phyloP scores from a whole-genome alignment of 1,140 invertebrate species.

The Galendromus occidentalis region DNA sequence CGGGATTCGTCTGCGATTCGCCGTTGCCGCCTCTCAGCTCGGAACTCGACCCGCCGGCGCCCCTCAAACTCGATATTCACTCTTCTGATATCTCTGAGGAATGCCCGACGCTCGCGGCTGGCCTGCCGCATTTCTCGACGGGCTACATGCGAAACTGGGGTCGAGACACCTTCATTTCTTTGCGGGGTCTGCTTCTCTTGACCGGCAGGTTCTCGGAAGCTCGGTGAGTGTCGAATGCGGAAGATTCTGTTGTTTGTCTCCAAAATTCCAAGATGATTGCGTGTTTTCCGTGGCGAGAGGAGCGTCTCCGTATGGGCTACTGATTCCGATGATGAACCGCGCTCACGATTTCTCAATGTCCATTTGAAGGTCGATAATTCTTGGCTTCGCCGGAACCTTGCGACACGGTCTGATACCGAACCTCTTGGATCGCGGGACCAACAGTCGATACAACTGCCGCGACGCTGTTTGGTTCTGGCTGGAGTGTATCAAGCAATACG shows the following conservation, averaged over 20 bases:
- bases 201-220: slow-evolving; percentile 56
- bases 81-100: background rate
- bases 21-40: slow-evolving; percentile 55
- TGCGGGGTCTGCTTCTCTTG: slow-evolving; percentile 68
- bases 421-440: slow-evolving; percentile 67
- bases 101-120: slow-evolving; percentile 34
- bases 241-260: too few relatives aligned
- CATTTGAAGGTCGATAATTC: slow-evolving; percentile 48
- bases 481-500: slow-evolving; percentile 62
- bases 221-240: slow-evolving; percentile 36
- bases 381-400: slow-evolving; percentile 68
- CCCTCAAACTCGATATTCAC: slow-evolving; percentile 28
- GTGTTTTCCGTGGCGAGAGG: too few relatives aligned
- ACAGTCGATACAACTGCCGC: slow-evolving; percentile 75
- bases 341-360: too few relatives aligned
- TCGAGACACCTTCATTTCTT: slow-evolving; percentile 86
- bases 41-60: slow-evolving; percentile 41
- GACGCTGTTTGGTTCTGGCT: slow-evolving; percentile 99
- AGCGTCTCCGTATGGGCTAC: too few relatives aligned
- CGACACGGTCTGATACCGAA: slow-evolving; percentile 97
- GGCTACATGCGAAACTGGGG: slow-evolving; percentile 98
- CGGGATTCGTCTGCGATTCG: slow-evolving; percentile 49
- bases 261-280: too few relatives aligned
- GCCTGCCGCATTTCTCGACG: slow-evolving; percentile 68
- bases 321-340: too few relatives aligned